Percentiles rank a stretch among this genome's conserved stretches.
Conservation (phyloP, 2,113 vertebrate species). For the Campylomormyrus numenius region DNA sequence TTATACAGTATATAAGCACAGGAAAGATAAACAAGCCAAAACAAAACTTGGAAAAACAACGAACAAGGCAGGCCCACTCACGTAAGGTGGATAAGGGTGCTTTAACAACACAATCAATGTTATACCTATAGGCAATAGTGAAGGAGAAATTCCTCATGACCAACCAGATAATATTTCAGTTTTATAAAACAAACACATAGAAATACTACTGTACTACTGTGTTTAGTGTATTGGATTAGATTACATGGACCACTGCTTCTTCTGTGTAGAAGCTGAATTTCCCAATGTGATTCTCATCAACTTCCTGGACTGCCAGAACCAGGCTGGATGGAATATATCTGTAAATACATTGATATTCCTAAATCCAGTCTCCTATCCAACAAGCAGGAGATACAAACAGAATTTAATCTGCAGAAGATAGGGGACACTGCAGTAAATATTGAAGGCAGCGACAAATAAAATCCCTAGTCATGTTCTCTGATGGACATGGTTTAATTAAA, state of each 20-base stretch:
- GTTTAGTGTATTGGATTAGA: background rate
- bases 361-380: background rate
- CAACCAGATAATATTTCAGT: background rate
- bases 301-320: constrained; percentile 59
- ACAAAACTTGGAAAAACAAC: background rate
- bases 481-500: background rate
- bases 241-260: constrained; percentile 56
- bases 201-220: background rate
- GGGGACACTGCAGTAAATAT: background rate
- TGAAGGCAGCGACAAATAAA: background rate
- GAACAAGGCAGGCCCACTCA: background rate
- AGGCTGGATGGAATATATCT: constrained; percentile 59
- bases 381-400: background rate
- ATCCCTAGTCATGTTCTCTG: background rate
- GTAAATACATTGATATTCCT: constrained; percentile 19
- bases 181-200: background rate
- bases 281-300: constrained; percentile 59
- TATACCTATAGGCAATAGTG: background rate
- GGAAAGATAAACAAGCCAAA: background rate
- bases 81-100: background rate
- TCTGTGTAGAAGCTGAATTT: constrained; percentile 63
- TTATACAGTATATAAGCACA: background rate
- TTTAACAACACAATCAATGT: background rate
- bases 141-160: background rate
- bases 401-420: background rate